phyloP scores from a whole-genome alignment of 2,888 invertebrate species.

The Drosophila longiperda region DNA sequence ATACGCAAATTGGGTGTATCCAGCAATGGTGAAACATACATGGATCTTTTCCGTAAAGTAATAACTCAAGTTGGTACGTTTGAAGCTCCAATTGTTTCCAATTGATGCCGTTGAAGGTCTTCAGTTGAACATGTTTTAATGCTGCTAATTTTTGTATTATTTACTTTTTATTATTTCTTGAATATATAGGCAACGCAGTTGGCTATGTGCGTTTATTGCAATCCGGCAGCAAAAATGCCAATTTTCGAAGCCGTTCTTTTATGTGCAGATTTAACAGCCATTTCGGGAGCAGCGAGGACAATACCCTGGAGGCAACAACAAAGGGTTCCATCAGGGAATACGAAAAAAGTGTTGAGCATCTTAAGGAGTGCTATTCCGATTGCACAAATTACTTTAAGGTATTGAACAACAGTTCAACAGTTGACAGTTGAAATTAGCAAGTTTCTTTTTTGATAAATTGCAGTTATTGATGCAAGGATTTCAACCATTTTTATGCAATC shows the following conservation, averaged over 20 bases:
- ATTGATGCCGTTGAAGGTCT: neutral
- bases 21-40: constrained; percentile 92
- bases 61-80: constrained; percentile 94
- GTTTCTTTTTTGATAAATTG: constrained; percentile 59
- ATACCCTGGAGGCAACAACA: constrained; percentile 87
- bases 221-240: constrained; percentile 96
- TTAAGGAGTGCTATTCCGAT: constrained; percentile 92
- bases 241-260: constrained; percentile 95
- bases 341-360: constrained; percentile 91
- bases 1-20: constrained; percentile 94
- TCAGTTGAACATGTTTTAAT: neutral
- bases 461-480: constrained; percentile 96
- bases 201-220: constrained; percentile 97
- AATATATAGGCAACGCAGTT: constrained; percentile 91
- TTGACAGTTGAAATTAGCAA: neutral
- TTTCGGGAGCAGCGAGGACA: constrained; percentile 87
- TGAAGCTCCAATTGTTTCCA: neutral
- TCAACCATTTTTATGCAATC: constrained; percentile 93
- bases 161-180: neutral
- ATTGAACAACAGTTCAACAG: neutral
- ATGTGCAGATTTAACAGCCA: constrained; percentile 91
- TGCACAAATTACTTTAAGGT: constrained; percentile 83
- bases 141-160: neutral
- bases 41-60: constrained; percentile 96
- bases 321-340: constrained; percentile 89